Evolutionary conservation across 2,888 invertebrate genomes (phyloP), one percentile per base, ranked within the genome.

Genomic region (Bellardia bayeri): DNA sequence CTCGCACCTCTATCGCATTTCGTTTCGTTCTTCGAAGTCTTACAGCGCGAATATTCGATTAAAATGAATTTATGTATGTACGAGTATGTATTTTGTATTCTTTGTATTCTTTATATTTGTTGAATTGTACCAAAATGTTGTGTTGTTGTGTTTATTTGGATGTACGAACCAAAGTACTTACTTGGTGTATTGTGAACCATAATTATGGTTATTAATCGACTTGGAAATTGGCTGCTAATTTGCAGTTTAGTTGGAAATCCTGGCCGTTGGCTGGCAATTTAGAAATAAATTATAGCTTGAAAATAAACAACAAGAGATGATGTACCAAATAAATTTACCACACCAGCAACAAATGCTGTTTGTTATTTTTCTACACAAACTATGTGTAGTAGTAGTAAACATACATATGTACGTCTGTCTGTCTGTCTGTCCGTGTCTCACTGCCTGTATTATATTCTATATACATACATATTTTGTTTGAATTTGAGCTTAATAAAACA

Each of bases 191-290:
- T 82, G 85, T 87, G 87, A 85, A 64, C 82, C 79, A 82, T 94
- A 94, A 94, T 94, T 93, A 94, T 94, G 93, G 94, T 94, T 93
- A 94, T 94, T 94, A 95, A 94, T 94, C 94, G 94, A 93, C 94
- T 94, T 94, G 94, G 94, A 95, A 95, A 95, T 95, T 94, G 94
- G 94, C 95, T 94, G 95, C 95, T 95, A 95, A 95, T 95, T 95
- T 94, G 94, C 95, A 95, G 95, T 95, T 95, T 95, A 95, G 95
- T 94, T 95, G 94, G 95, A 95, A 95, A 95, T 95, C 95, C 94
- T 94, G 94, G 94, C 95, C 94, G 93, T 93, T 94, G 94, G 95
- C 94, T 94, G 94, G 94, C 95, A 95, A 95, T 95, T 95, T 93
- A 93, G 92, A 92, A 90, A 91, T 93, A 94, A 94, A 94, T 94